Evolutionary conservation across 2,797 vertebrate genomes (phyloP), one percentile per base, ranked within the genome.

Genomic region (Enteromius thamalakanensis): DNA sequence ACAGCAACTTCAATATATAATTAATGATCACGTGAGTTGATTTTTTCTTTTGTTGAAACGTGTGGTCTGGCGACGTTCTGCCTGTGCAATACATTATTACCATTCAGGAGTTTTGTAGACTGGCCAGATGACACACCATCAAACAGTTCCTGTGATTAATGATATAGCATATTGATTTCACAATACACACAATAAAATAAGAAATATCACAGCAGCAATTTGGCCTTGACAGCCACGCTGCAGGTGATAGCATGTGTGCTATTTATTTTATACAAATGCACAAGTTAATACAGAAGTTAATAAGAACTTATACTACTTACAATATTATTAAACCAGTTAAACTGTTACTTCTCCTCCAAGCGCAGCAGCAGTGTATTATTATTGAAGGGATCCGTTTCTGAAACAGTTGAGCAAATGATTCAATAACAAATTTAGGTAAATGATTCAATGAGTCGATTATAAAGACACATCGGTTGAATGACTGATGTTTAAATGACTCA

Each of bases 21-120:
- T 82, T 82, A 74, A 5, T 21, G 45, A 75, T 49, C 21, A 74
- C 6, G 37, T 72, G 7, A 62, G 40, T 14, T 6, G 29, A 34
- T 34, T n/a, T 45, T 51, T 51, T 51, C 26, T 26, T 42, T 80
- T 80, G 67, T 80, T 70, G 17, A 70, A 55, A 60, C 7, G 51
- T 0, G 15, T 42, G 67, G 6, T 42, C 10, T 42, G n/a, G 10
- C 34, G 0, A 80, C 51, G 58, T 69, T 70, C 51, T 23, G 14
- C 6, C 34, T 14, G n/a, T 53, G 49, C 3, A 23, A 17, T 55
- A 40, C 1, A 53, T 21, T 68, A 53, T 79, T 68, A 19, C 40
- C 7, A 79, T 67, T 34, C 11, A 47, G 11, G 21, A 53, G 37
- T 2, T 0, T 67, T 64, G 9, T 23, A 69, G 32, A 55, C 49